A percentile compares a stretch with the other conserved stretches of the same genome.
These are phyloP conservation scores for Bovichtus diacanthus DNA, from an alignment of 2,797 vertebrate genomes.

Conservation along the genomic window DNA sequence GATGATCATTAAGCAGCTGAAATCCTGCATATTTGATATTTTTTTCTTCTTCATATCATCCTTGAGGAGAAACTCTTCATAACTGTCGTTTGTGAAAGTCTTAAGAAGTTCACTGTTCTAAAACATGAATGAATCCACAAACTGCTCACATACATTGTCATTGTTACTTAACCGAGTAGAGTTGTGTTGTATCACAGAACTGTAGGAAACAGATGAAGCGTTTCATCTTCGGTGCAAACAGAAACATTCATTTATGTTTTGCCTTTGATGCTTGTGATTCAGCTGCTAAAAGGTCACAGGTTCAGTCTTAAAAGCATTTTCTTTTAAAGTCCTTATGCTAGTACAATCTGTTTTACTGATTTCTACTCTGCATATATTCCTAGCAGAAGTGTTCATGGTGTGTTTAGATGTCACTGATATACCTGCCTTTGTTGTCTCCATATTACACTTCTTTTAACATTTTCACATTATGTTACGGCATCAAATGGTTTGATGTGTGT, in stretches of 20 bases:
- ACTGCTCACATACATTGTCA: neutral
- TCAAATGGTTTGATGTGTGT: neutral
- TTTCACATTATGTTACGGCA: neutral
- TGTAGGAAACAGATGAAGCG: neutral
- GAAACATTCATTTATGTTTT: neutral
- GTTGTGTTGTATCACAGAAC: neutral
- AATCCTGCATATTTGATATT: too few relatives aligned
- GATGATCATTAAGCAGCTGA: neutral
- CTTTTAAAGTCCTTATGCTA: neutral
- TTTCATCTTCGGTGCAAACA: neutral
- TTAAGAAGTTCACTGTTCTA: neutral
- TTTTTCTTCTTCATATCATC: neutral
- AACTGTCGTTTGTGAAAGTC: neutral
- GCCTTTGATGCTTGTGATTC: neutral
- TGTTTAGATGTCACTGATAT: neutral
- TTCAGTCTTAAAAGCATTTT: slow-evolving; percentile 2
- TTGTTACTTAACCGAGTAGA: too few relatives aligned
- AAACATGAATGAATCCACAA: neutral
- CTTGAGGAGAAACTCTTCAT: neutral
- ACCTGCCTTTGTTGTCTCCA: neutral
- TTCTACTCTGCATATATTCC: neutral
- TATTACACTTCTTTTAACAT: neutral
- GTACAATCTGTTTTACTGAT: neutral
- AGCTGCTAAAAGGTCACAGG: neutral
- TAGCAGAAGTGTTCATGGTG: neutral